Conservation (phyloP, 1,140 invertebrate genomes). For the Lasioglossum baleicum region DNA sequence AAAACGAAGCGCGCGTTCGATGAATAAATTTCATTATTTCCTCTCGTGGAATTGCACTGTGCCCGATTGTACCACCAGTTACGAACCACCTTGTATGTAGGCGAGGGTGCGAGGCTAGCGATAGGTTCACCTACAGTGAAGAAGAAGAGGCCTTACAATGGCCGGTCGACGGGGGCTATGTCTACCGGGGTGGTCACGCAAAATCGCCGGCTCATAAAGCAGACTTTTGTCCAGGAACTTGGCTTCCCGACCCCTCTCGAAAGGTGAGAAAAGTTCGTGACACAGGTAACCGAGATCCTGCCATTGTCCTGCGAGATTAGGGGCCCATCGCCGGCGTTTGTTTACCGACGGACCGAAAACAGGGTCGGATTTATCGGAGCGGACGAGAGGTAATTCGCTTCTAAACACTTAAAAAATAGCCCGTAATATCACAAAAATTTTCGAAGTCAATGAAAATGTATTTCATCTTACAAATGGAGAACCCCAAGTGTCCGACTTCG, state of each 20-base stretch:
- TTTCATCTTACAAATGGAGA: too few relatives aligned
- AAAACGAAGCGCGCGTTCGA: too few relatives aligned
- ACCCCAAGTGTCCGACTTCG: too few relatives aligned
- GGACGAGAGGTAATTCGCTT: slow-evolving; percentile 4
- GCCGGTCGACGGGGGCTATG: neutral
- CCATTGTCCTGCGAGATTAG: slow-evolving; percentile 24
- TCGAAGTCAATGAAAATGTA: too few relatives aligned
- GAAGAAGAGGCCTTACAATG: slow-evolving; percentile 27
- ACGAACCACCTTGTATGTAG: too few relatives aligned
- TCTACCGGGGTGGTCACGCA: slow-evolving; percentile 44
- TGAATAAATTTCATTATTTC: too few relatives aligned
- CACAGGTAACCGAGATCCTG: slow-evolving; percentile 24
- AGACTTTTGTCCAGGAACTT: neutral
- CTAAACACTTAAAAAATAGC: too few relatives aligned
- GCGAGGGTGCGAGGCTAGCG: neutral
- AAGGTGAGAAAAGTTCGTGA: slow-evolving; percentile 50
- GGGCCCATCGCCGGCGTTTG: neutral
- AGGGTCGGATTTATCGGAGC: neutral
- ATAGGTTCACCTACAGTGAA: slow-evolving; percentile 11
- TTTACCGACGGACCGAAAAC: slow-evolving; percentile 3
- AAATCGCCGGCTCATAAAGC: slow-evolving; percentile 55
- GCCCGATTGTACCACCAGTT: too few relatives aligned
- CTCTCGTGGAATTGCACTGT: too few relatives aligned
- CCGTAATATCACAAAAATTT: too few relatives aligned
- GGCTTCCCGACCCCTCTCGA: neutral